Evolutionary conservation across 2,797 vertebrate species (phyloP).

Genomic region (Leucoraja ocellata): DNA sequence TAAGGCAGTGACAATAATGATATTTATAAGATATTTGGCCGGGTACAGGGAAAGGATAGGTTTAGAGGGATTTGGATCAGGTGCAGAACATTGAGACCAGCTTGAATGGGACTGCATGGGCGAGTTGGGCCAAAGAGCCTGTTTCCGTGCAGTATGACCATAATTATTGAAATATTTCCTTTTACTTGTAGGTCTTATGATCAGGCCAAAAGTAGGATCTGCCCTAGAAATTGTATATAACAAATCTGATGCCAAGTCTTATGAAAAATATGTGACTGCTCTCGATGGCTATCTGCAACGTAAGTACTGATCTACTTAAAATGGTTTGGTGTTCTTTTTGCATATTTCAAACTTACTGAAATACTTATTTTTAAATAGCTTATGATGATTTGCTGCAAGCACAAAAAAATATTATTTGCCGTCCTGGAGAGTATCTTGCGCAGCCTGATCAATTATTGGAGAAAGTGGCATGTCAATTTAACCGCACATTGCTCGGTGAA

Average conservation of each 20-base stretch:
- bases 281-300: conserved; percentile 69
- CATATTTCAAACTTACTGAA: conserved; percentile 2
- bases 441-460: conserved; percentile 53
- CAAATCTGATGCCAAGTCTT: conserved; percentile 56
- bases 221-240: conserved; percentile 71
- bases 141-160: no score
- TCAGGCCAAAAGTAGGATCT: conserved; percentile 67
- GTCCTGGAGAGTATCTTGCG: conserved; percentile 57
- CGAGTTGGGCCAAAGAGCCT: no score
- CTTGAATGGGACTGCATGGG: no score
- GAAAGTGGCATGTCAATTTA: conserved; percentile 75
- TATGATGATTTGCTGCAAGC: conserved; percentile 72
- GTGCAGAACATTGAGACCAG: no score
- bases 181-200: conserved; percentile 69
- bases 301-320: conserved; percentile 56
- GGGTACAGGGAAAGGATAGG: no score
- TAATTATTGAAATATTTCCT: conserved; percentile 42
- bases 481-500: conserved; percentile 58
- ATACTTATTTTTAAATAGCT: conserved; percentile 54
- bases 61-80: no score
- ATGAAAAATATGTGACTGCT: conserved; percentile 58
- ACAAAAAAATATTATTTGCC: conserved; percentile 61
- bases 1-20: no score
- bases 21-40: no score
- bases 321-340: neutral